phyloP scores from a whole-genome alignment of 2,888 invertebrate species.

The Lymantria monacha region DNA sequence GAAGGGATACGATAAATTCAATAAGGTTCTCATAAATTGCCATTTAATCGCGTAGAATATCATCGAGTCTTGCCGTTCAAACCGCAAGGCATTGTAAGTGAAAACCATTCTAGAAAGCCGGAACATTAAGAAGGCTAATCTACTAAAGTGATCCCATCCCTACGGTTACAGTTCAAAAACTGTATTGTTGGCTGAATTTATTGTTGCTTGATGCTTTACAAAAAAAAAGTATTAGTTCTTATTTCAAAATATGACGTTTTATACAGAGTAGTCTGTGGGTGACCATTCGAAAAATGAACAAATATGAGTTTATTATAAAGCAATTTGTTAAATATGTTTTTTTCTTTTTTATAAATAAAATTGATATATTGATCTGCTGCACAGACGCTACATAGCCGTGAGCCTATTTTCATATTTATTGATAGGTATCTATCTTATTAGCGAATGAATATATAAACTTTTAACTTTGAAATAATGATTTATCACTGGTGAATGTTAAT shows the following conservation, averaged over 20 bases:
- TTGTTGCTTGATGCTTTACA: constrained; percentile 17
- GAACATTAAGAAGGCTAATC: constrained; percentile 63
- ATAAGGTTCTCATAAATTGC: constrained; percentile 36
- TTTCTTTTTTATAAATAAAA: no score
- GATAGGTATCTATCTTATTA: no score
- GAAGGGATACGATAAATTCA: not conserved
- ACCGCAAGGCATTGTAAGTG: constrained; percentile 38
- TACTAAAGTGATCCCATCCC: constrained; percentile 55
- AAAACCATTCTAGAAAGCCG: constrained; percentile 38
- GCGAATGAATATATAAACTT: no score
- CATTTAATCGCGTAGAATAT: constrained; percentile 50
- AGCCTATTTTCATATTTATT: no score
- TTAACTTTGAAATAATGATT: no score
- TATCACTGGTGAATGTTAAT: no score
- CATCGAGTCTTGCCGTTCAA: constrained; percentile 43
- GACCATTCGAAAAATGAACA: not conserved
- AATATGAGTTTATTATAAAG: no score
- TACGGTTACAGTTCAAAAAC: constrained; percentile 33
- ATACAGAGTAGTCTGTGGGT: not conserved
- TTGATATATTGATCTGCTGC: no score
- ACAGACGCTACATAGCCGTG: not conserved
- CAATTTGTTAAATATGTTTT: no score
- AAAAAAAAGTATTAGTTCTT: constrained; percentile 10
- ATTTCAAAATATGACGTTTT: constrained; percentile 8
- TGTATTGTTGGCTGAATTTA: constrained; percentile 49